Evolutionary conservation across 2,888 invertebrate species (phyloP), one percentile per base, ranked within the genome.

Genomic region (Machimus rusticus): DNA sequence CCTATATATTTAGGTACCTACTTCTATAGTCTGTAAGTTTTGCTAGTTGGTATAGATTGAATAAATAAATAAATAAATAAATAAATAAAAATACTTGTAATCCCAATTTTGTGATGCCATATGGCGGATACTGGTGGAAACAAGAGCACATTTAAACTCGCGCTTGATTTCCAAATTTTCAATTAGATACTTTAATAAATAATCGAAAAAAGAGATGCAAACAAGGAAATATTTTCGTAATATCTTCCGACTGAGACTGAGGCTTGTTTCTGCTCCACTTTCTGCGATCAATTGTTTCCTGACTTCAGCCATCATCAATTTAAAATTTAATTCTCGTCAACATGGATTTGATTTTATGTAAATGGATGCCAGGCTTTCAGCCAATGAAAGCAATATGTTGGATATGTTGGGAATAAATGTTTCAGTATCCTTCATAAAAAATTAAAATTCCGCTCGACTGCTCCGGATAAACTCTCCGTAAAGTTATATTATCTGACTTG

Each of bases 381-480:
- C 12, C 66, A 23, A 66, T 66, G 28, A 28, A 28, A 66, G 8
- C 66, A n/a, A 28, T 66, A 66, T 66, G 66, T 23, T 66, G 66
- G 19, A 19, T 66, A 28, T 23, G 23, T 12, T 66, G 66, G 23
- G 66, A 51, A 46, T 55, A 79, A 79, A 79, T 55, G 31, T 31
- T 79, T 79, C 23, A 28, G 51, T 79, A 79, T 79, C 79, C 51
- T 79, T 79, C 55, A 79, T 79, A 79, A 1, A 28, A 79, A 79
- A 79, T 79, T 79, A 79, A 79, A 79, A 79, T 79, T 79, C 79
- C 23, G n/a, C 46, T 51, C 79, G 31, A 14, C 16, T 55, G 46
- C 79, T 79, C 16, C 28, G 31, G 31, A 8, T 51, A 79, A 51
- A 79, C 12, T 46, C 16, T 31, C 46, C 28, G 23, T 51, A 51